Evolutionary conservation across 2,797 vertebrate species (phyloP), one percentile per base, ranked within the genome.

Genomic region (Odontamblyopus rebecca): DNA sequence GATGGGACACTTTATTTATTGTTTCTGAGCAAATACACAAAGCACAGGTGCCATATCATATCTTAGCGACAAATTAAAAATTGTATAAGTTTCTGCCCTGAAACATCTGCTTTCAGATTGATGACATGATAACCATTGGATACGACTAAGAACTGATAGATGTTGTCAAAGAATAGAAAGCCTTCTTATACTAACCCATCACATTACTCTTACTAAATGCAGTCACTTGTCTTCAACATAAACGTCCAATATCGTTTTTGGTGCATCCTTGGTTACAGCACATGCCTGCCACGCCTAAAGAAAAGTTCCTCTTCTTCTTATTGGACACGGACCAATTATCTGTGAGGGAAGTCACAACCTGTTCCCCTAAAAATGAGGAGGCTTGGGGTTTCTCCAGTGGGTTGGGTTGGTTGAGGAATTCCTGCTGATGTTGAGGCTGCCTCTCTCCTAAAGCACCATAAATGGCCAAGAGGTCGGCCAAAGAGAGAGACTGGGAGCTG

Each of bases 231-330:
- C 27, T 57, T 97, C 93, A 97, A 86, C 97, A 98, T 82, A 94
- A 75, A 2, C 73, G 88, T 80, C 94, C 92, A 1, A 99, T 94
- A 70, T 95, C 94, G 57, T 91, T 90, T 90, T 94, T 96, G 15
- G 93, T 96, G 84, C 97, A 98, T 65, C 96, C 95, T 77, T 91
- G 81, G 76, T 60, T 91, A 61, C 97, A 98, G 86, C 97, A 98
- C 80, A 95, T 92, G 9, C 89, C 88, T 0, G 93, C 94, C 66
- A 97, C 79, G 0, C 92, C 88, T 68, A 89, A n/a, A 23, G 92
- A 85, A 74, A 88, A 80, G 63, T 93, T 91, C 56, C 95, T 93
- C 87, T 94, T 97, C 84, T 82, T 93, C 73, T 91, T 94, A 53
- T 86, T 83, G 4, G 81, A 68, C 23, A 70, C 67, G 51, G 79